These are phyloP conservation scores for Polia nebulosa DNA, from an alignment of 2,888 invertebrate genomes.

Conservation along the genomic window DNA sequence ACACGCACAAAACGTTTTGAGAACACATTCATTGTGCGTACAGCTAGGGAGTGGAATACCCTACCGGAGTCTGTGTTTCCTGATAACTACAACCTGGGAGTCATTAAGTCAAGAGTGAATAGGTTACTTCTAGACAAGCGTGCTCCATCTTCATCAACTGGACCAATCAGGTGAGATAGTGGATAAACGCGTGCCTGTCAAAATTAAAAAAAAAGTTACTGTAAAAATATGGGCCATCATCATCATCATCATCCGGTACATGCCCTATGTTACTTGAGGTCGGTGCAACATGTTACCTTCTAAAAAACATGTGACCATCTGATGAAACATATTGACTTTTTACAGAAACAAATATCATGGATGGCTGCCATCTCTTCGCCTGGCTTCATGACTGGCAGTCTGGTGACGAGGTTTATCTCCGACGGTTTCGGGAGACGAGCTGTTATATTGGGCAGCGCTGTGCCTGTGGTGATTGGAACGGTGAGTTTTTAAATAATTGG, in stretches of 20 bases:
- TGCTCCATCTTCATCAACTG: too few relatives aligned
- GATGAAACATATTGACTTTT: not conserved
- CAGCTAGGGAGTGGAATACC: too few relatives aligned
- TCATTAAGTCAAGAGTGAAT: too few relatives aligned
- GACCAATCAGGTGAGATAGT: too few relatives aligned
- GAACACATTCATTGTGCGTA: too few relatives aligned
- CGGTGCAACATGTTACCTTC: not conserved
- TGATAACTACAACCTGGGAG: too few relatives aligned
- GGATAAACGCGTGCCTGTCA: too few relatives aligned
- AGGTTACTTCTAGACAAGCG: too few relatives aligned
- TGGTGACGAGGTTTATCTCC: slow-evolving; percentile 74
- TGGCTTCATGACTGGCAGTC: slow-evolving; percentile 80
- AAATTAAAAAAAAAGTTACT: too few relatives aligned
- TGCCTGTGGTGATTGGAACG: slow-evolving; percentile 78
- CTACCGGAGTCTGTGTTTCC: too few relatives aligned
- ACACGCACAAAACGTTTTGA: too few relatives aligned
- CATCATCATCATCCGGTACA: not conserved
- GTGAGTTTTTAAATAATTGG: slow-evolving; percentile 63
- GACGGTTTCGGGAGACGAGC: slow-evolving; percentile 77
- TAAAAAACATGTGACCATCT: not conserved
- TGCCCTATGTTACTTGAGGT: not conserved
- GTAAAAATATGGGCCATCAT: not conserved
- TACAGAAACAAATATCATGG: slow-evolving; percentile 72
- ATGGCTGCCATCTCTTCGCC: slow-evolving; percentile 76
- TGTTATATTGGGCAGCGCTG: slow-evolving; percentile 76